phyloP scores from a whole-genome alignment of 2,888 invertebrate species.

The Epirrita christyi region DNA sequence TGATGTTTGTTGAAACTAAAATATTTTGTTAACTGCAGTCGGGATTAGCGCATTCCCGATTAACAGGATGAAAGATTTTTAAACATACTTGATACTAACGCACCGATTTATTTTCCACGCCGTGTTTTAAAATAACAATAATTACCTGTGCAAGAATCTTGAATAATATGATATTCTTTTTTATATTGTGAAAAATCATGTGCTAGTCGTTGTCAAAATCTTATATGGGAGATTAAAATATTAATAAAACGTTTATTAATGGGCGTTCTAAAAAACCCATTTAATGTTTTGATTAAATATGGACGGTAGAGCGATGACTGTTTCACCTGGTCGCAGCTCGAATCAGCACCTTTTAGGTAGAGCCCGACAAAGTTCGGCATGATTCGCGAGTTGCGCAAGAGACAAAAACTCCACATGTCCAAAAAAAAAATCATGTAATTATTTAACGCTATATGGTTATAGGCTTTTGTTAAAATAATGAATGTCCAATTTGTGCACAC shows the following conservation, averaged over 20 bases:
- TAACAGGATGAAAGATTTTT: conserved; percentile 41
- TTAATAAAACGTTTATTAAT: not conserved
- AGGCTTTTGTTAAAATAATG: conserved; percentile 74
- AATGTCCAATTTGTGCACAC: conserved; percentile 69
- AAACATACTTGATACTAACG: conserved; percentile 23
- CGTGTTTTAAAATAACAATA: not conserved
- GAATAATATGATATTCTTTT: conserved; percentile 3
- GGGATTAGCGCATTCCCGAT: conserved; percentile 32
- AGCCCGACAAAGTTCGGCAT: conserved; percentile 24
- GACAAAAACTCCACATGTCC: conserved; percentile 52
- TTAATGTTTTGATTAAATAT: conserved; percentile 29
- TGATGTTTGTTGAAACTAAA: conserved; percentile 59
- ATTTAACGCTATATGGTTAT: conserved; percentile 67
- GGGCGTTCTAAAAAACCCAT: conserved; percentile 3
- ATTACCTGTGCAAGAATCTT: conserved; percentile 15
- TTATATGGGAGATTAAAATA: not conserved
- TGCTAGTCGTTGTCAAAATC: conserved; percentile 2
- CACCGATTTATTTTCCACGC: not conserved
- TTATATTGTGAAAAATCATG: conserved; percentile 4
- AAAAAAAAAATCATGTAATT: conserved; percentile 61
- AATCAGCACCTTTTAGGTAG: conserved; percentile 42
- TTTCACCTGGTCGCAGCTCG: conserved; percentile 36
- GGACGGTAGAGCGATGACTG: conserved; percentile 22
- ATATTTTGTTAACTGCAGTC: conserved; percentile 56
- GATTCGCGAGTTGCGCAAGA: conserved; percentile 50